Conservation (phyloP, 2,888 invertebrate genomes). For the Crepidodera aurea region DNA sequence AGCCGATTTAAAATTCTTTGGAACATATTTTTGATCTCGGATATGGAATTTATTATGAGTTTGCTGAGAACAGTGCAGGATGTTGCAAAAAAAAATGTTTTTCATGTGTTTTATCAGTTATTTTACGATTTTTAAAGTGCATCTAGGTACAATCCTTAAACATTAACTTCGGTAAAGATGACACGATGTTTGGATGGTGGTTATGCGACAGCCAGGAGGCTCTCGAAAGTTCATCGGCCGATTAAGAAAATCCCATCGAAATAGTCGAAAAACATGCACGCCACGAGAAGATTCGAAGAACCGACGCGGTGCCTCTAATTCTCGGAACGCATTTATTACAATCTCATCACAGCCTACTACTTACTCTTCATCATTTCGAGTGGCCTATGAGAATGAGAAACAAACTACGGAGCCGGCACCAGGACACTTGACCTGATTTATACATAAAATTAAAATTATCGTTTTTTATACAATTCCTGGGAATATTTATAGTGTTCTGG, state of each 20-base stretch:
- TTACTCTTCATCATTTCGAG: neutral
- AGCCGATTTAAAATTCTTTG: constrained; percentile 10
- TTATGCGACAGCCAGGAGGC: constrained; percentile 17
- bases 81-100: no score
- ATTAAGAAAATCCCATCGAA: constrained; percentile 32
- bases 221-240: constrained; percentile 26
- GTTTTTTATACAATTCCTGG: neutral
- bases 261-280: constrained; percentile 18
- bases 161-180: neutral
- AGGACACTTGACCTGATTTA: constrained; percentile 5
- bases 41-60: no score
- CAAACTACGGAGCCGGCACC: neutral
- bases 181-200: neutral
- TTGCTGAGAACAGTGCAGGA: no score
- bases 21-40: neutral
- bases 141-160: no score
- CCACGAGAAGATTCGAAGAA: constrained; percentile 2
- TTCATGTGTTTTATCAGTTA: no score
- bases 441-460: neutral
- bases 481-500: no score
- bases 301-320: constrained; percentile 12
- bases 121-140: no score
- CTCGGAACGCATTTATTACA: constrained; percentile 25
- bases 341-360: constrained; percentile 1
- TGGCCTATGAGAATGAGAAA: constrained; percentile 6